Evolutionary conservation across 2,113 vertebrate genomes (phyloP).

Genomic region (Gopherus flavomarginatus): DNA sequence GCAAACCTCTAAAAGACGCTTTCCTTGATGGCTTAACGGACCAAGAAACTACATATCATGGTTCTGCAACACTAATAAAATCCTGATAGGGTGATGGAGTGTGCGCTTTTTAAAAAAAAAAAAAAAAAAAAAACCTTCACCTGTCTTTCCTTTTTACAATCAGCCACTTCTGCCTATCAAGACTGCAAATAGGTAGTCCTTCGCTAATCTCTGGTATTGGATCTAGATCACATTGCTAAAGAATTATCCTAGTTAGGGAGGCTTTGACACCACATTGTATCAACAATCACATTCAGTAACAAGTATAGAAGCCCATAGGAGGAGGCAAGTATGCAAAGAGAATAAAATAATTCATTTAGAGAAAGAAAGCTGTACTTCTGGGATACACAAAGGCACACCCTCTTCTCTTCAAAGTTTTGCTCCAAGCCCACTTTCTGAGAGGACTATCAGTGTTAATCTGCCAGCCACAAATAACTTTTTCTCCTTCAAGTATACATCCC

Average conservation of each 20-base stretch:
- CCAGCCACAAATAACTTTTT: not conserved
- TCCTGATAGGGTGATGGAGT: not conserved
- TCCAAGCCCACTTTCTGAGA: slow-evolving; percentile 4
- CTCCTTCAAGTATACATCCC: not conserved
- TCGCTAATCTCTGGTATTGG: slow-evolving; percentile 2
- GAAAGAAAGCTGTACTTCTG: slow-evolving; percentile 16
- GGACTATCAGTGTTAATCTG: not conserved
- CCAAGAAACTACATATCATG: not conserved
- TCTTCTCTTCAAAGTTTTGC: slow-evolving; percentile 6
- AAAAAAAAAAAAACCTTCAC: not conserved
- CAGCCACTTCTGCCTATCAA: slow-evolving; percentile 5
- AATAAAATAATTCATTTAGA: not conserved
- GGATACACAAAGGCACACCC: not conserved
- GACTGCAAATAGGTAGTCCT: slow-evolving; percentile 22
- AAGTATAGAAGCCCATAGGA: slow-evolving; percentile 6
- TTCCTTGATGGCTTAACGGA: rapidly evolving
- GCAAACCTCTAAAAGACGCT: slow-evolving; percentile 2
- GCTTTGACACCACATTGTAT: slow-evolving; percentile 13
- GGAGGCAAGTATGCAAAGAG: not conserved
- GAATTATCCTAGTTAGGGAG: slow-evolving; percentile 51
- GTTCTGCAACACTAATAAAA: not conserved
- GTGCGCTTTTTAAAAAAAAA: not conserved
- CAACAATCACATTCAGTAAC: not conserved
- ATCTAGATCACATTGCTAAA: slow-evolving; percentile 51
- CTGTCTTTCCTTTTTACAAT: not conserved